A percentile compares a stretch with the other conserved stretches of the same genome.
These are phyloP conservation scores for Bombylius discolor DNA, from an alignment of 2,888 invertebrate genomes.

Conservation along the genomic window DNA sequence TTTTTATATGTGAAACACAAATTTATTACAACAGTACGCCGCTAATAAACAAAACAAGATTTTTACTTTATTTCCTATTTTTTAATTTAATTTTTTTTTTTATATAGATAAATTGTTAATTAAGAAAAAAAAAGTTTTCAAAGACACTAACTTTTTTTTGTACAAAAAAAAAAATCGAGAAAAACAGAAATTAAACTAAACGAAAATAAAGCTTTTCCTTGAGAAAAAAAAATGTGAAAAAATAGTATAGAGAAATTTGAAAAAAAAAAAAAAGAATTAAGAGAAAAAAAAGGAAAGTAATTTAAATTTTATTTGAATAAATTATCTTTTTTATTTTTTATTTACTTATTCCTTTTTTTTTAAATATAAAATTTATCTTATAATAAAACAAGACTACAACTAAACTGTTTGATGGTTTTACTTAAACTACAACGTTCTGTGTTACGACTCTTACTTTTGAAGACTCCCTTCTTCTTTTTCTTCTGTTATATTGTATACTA, in stretches of 20 bases:
- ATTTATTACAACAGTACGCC: too few relatives aligned
- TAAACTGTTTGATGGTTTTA: conserved; percentile 30
- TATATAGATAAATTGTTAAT: too few relatives aligned
- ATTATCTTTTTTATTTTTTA: not conserved
- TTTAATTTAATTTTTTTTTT: too few relatives aligned
- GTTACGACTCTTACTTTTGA: conserved; percentile 35
- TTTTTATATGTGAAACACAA: too few relatives aligned
- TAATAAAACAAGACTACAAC: conserved; percentile 14
- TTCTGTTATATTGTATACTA: too few relatives aligned
- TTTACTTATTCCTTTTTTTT: not conserved
- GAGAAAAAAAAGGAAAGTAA: not conserved
- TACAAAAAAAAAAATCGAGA: not conserved
- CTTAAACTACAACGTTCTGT: conserved; percentile 32
- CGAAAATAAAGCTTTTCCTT: not conserved
- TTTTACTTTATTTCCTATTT: too few relatives aligned
- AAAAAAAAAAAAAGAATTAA: not conserved
- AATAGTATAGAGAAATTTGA: not conserved
- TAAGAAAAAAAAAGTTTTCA: too few relatives aligned
- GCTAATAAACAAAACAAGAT: too few relatives aligned
- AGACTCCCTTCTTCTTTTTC: conserved; percentile 27
- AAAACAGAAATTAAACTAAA: conserved; percentile 2
- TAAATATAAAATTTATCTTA: not conserved
- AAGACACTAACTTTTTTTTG: not conserved
- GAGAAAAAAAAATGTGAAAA: not conserved
- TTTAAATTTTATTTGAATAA: not conserved